Evolutionary conservation across 2,888 invertebrate genomes (phyloP).

Genomic region (Euplagia quadripunctaria): DNA sequence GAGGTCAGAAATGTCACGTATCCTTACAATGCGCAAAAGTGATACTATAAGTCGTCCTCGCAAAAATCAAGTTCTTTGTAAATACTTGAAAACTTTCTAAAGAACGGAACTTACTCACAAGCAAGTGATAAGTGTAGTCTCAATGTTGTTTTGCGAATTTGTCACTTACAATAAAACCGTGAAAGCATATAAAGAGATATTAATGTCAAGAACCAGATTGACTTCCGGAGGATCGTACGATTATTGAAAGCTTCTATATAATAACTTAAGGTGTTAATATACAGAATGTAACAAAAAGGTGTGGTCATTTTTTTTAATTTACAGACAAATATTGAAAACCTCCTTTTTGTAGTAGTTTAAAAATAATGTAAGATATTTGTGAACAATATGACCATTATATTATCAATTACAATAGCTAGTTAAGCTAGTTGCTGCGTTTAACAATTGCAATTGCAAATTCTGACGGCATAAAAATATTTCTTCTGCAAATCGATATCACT

Average conservation of each 20-base stretch:
- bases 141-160: slow-evolving; percentile 1
- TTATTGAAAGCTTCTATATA: not conserved
- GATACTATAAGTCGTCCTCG: not conserved
- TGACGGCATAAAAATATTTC: too few species aligned
- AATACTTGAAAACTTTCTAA: slow-evolving; percentile 53
- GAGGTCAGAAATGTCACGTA: not conserved
- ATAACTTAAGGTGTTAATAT: too few species aligned
- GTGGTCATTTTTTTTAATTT: too few species aligned
- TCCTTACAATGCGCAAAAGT: not conserved
- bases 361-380: too few species aligned
- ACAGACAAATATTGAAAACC: too few species aligned
- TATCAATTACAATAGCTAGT: too few species aligned
- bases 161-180: not conserved
- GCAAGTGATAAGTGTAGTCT: slow-evolving; percentile 35
- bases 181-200: not conserved
- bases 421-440: too few species aligned
- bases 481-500: too few species aligned
- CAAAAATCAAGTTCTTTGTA: slow-evolving; percentile 25
- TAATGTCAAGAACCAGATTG: slow-evolving; percentile 6
- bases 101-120: slow-evolving; percentile 49
- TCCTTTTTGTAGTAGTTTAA: too few species aligned
- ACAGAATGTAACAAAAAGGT: too few species aligned
- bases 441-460: too few species aligned
- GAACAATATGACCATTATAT: too few species aligned
- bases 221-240: not conserved